Evolutionary conservation across 2,888 invertebrate genomes (phyloP).

Genomic region (Protophormia terraenovae): DNA sequence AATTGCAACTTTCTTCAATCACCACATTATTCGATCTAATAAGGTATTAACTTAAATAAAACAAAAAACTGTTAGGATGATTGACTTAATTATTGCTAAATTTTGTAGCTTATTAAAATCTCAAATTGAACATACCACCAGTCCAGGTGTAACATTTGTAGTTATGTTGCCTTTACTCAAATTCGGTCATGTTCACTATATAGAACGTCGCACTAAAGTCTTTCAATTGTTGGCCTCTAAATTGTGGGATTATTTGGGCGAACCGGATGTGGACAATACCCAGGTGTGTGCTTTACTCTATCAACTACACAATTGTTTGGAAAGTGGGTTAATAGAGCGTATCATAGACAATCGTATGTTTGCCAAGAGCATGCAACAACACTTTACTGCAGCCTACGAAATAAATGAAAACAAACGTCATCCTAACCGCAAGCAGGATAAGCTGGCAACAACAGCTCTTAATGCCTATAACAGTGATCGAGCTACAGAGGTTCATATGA

Average conservation of each 20-base stretch:
- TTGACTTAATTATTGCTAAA: neutral
- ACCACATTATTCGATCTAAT: conserved; percentile 88
- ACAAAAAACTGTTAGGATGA: neutral
- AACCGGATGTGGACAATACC: conserved; percentile 76
- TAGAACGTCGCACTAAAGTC: conserved; percentile 86
- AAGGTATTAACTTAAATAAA: too few species aligned
- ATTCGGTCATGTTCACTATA: conserved; percentile 85
- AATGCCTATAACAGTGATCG: conserved; percentile 77
- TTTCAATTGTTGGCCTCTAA: conserved; percentile 86
- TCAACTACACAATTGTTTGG: conserved; percentile 88
- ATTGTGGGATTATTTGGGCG: conserved; percentile 87
- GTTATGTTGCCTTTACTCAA: conserved; percentile 87
- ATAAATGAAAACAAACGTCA: conserved; percentile 41
- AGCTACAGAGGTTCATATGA: conserved; percentile 78
- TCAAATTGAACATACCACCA: conserved; percentile 80
- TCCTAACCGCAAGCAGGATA: conserved; percentile 20
- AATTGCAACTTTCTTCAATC: conserved; percentile 86
- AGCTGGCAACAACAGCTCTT: conserved; percentile 65
- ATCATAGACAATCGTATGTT: conserved; percentile 84
- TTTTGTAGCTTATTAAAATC: conserved; percentile 78
- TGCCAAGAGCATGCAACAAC: conserved; percentile 76
- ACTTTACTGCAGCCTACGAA: conserved; percentile 70
- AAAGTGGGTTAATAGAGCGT: conserved; percentile 85
- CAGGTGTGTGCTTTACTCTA: conserved; percentile 86
- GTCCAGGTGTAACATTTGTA: conserved; percentile 84